A percentile compares a stretch with the other conserved stretches of the same genome.
These are phyloP conservation scores for Phalera bucephala DNA, from an alignment of 2,888 invertebrate species.

Conservation along the genomic window DNA sequence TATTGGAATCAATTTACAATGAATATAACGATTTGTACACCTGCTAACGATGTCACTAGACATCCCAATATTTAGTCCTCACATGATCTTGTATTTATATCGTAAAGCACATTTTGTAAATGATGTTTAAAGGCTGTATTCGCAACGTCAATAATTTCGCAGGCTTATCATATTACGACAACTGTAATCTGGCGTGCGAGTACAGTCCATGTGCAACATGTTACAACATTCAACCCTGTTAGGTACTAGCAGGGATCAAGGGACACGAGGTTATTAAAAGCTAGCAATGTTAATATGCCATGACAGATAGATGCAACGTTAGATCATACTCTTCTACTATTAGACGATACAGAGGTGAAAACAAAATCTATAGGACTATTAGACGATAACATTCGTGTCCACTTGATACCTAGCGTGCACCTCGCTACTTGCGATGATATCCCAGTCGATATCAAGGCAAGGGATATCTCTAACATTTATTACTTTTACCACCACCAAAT, in stretches of 20 bases:
- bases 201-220: slow-evolving; percentile 66
- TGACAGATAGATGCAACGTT: slow-evolving; percentile 62
- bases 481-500: slow-evolving; percentile 89
- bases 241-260: slow-evolving; percentile 76
- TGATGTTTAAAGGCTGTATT: slow-evolving; percentile 55
- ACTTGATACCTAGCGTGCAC: slow-evolving; percentile 69
- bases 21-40: slow-evolving; percentile 78
- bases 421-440: slow-evolving; percentile 56
- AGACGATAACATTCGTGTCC: slow-evolving; percentile 70
- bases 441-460: slow-evolving; percentile 23
- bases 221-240: slow-evolving; percentile 77
- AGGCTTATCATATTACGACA: slow-evolving; percentile 8
- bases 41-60: slow-evolving; percentile 68
- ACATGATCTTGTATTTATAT: slow-evolving; percentile 58
- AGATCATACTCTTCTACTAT: slow-evolving; percentile 49
- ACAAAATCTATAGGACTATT: slow-evolving; percentile 43
- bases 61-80: slow-evolving; percentile 75
- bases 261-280: slow-evolving; percentile 76
- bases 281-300: slow-evolving; percentile 66
- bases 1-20: slow-evolving; percentile 77
- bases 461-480: slow-evolving; percentile 34
- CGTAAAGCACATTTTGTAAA: slow-evolving; percentile 58
- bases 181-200: slow-evolving; percentile 35
- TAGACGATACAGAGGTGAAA: slow-evolving; percentile 50
- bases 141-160: slow-evolving; percentile 32